Conservation (phyloP, 2,888 invertebrate species). For the Harpalus rubripes region DNA sequence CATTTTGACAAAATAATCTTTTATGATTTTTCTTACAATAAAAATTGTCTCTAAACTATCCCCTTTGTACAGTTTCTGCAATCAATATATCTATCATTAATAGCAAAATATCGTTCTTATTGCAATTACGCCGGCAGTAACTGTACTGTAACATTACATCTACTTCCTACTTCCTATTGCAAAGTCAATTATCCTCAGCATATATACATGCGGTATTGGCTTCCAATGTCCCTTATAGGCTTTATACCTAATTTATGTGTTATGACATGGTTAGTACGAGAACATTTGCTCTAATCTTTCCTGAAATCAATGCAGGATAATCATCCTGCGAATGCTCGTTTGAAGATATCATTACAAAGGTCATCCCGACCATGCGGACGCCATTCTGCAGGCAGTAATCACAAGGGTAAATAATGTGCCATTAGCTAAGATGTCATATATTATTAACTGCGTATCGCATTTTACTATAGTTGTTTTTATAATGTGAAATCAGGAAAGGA, state of each 20-base stretch:
- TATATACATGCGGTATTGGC: conserved; percentile 4
- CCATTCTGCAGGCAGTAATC: neutral
- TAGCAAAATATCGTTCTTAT: neutral
- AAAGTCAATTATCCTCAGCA: conserved; percentile 24
- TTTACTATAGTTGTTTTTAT: too few species aligned
- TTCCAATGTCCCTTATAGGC: conserved; percentile 27
- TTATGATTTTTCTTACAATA: too few species aligned
- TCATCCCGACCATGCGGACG: neutral
- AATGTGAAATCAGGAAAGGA: too few species aligned
- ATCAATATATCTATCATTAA: neutral
- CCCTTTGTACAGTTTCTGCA: neutral
- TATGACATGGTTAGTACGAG: conserved; percentile 5
- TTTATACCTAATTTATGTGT: conserved; percentile 44
- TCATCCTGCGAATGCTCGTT: conserved; percentile 3
- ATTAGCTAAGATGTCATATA: too few species aligned
- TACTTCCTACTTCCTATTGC: conserved; percentile 23
- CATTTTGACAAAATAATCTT: too few species aligned
- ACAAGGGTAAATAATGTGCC: conserved; percentile 1
- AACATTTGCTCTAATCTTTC: conserved; percentile 42
- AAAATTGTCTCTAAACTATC: too few species aligned
- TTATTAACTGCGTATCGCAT: too few species aligned
- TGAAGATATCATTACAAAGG: conserved; percentile 31
- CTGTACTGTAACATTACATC: neutral
- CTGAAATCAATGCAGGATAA: conserved; percentile 28
- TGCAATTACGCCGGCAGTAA: neutral